phyloP scores from a whole-genome alignment of 2,797 vertebrate genomes.

The Hippocampus kuda region DNA sequence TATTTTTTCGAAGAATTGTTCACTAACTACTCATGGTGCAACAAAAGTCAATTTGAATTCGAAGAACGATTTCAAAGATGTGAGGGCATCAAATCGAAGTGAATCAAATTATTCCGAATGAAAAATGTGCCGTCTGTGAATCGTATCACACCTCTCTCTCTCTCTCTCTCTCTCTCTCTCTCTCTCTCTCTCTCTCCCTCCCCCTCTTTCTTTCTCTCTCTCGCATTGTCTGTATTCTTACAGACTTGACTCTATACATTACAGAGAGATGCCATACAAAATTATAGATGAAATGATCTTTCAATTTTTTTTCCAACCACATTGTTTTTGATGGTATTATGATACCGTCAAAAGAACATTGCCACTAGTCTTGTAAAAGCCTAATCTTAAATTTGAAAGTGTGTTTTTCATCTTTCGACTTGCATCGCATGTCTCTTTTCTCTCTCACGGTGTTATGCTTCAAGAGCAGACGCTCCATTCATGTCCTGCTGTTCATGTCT shows the following conservation, averaged over 20 bases:
- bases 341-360: not conserved
- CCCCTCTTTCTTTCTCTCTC: too few relatives aligned
- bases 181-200: too few relatives aligned
- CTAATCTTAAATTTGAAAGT: not conserved
- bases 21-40: not conserved
- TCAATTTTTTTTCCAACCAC: not conserved
- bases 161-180: too few relatives aligned
- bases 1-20: not conserved
- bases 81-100: too few relatives aligned
- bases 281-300: not conserved
- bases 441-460: not conserved
- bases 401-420: constrained; percentile 5
- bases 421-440: not conserved
- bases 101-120: too few relatives aligned
- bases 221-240: too few relatives aligned
- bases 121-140: too few relatives aligned
- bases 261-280: too few relatives aligned
- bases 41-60: too few relatives aligned
- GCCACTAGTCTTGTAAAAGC: not conserved
- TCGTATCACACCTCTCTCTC: too few relatives aligned
- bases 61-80: too few relatives aligned
- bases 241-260: too few relatives aligned
- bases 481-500: constrained; percentile 31
- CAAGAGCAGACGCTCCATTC: constrained; percentile 37
- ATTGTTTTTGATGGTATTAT: not conserved